A percentile compares a stretch with the other conserved stretches of the same genome.
These are phyloP conservation scores for Lagodon rhomboides DNA, from an alignment of 2,797 vertebrate species.

Conservation along the genomic window DNA sequence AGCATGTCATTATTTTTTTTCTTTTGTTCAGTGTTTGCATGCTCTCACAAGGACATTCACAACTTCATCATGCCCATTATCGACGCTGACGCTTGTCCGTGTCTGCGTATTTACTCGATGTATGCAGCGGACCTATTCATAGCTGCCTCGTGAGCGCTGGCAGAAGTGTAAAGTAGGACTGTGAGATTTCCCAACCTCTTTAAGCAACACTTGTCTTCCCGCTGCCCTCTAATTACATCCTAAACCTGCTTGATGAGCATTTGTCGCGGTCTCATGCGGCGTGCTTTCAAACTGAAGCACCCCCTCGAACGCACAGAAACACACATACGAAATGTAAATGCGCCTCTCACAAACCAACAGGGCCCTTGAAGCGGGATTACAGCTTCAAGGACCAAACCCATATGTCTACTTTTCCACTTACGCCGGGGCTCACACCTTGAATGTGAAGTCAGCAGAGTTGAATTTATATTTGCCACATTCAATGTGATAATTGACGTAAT, in stretches of 20 bases:
- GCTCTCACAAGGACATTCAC: constrained; percentile 24
- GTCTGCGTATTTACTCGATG: constrained; percentile 35
- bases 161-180: constrained; percentile 66
- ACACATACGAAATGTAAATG: constrained; percentile 43
- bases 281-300: constrained; percentile 38
- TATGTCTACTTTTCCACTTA: constrained; percentile 70
- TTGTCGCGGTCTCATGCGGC: constrained; percentile 24
- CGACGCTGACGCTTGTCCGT: constrained; percentile 35
- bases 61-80: constrained; percentile 12
- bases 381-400: constrained; percentile 35
- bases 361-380: constrained; percentile 52
- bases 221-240: constrained; percentile 49
- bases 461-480: constrained; percentile 44
- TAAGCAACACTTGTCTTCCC: constrained; percentile 42
- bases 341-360: constrained; percentile 24
- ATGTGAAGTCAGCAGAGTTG: constrained; percentile 56
- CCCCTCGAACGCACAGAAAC: constrained; percentile 29
- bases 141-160: constrained; percentile 67
- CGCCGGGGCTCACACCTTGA: constrained; percentile 68
- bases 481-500: constrained; percentile 66
- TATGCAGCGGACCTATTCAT: constrained; percentile 31
- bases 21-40: constrained; percentile 18
- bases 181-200: constrained; percentile 46
- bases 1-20: background rate
- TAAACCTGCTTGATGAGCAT: constrained; percentile 30